A percentile compares a stretch with the other conserved stretches of the same genome.
Evolutionary conservation across 1,140 invertebrate genomes (phyloP).

Genomic region (Temnothorax nylanderi): DNA sequence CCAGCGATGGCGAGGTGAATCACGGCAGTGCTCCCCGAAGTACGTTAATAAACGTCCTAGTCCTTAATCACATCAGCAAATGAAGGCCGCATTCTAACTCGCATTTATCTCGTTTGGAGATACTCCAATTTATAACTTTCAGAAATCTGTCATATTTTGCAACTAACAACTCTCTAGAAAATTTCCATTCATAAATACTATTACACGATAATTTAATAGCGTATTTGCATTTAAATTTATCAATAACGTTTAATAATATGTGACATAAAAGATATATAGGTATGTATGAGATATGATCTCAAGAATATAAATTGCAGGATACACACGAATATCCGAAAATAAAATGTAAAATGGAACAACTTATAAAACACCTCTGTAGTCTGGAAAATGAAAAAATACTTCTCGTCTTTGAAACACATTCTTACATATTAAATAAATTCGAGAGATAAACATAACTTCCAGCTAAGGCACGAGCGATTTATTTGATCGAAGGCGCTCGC

Average conservation of each 20-base stretch:
- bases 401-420: neutral
- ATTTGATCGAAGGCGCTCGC: neutral
- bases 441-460: neutral
- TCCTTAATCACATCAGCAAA: conserved; percentile 58
- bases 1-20: conserved; percentile 49
- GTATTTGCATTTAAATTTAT: conserved; percentile 2
- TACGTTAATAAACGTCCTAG: conserved; percentile 60
- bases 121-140: conserved; percentile 54
- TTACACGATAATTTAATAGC: neutral
- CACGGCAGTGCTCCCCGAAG: conserved; percentile 39
- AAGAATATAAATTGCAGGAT: neutral
- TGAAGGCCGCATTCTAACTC: conserved; percentile 53
- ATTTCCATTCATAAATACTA: neutral
- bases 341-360: neutral
- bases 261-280: neutral
- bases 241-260: neutral
- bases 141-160: conserved; percentile 9
- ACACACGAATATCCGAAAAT: neutral
- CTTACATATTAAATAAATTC: conserved; percentile 12
- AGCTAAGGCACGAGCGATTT: neutral
- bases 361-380: neutral
- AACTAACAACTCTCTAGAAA: neutral
- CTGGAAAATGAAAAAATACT: neutral
- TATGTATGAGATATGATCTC: neutral
- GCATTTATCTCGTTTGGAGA: conserved; percentile 57